Base-by-base conservation (phyloP, 2,888 invertebrate species). In the Parnassius mnemosyne region DNA sequence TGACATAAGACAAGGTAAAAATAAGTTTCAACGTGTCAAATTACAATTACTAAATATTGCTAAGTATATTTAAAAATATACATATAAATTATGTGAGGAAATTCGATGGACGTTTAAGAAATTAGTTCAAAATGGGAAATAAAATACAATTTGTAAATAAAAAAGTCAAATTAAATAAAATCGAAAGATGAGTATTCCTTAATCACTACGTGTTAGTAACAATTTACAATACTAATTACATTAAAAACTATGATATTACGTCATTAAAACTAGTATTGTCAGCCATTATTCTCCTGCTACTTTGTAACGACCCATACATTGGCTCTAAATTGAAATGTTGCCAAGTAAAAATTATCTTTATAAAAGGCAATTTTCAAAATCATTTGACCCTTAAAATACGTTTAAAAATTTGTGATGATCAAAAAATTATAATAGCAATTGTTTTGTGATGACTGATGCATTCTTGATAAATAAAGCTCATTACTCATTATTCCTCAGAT, bases 221-320 rank as follows among this genome's bases (percentile, higher is more conserved):
- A 62, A 46, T 12, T 62, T 64, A 57, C 55, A 65, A 65, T 54
- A 60, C 52, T 50, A 60, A 52, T 55, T 13, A 54, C 53, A 54
- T 52, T 57, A 55, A 44, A 55, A 12, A 42, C 44, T 58, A 59
- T 53, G 44, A 25, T 53, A 60, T 50, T 11, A 49, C 11, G 53
- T 34, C 42, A 60, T 62, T 64, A 68, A 60, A 64, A 60, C 64
- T 68, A 69, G 79, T 85, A 85, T 84, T 85, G 81, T 89, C 85
- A 83, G 79, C 89, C 79, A 85, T 89, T 90, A 89, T 83, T 89
- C 90, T 90, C 90, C 90, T 88, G 85, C 86, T 73, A 83, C 85
- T 69, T 66, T 70, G 72, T 69, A 78, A 75, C 84, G 79, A 80
- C 83, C 83, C 77, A 65, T 60, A 59, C 53, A 42, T 61, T 65